These are phyloP conservation scores for Dasypogon diadema DNA, from an alignment of 2,888 invertebrate species.

Conservation along the genomic window DNA sequence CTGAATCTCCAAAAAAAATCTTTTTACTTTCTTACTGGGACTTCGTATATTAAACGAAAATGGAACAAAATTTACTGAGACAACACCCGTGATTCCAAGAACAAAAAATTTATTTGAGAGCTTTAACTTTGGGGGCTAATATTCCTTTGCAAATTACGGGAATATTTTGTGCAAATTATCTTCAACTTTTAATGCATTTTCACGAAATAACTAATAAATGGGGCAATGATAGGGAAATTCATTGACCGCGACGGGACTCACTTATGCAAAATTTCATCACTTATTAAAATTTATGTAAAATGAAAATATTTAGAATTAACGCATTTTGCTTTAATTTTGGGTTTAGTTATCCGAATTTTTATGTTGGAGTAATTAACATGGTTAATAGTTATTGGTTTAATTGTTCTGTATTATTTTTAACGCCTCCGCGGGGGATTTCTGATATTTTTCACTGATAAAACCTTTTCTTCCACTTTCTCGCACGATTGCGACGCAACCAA, in stretches of 20 bases:
- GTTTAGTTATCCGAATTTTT: constrained; percentile 42
- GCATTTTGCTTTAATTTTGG: constrained; percentile 49
- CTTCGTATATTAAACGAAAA: too few species aligned
- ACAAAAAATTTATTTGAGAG: too few species aligned
- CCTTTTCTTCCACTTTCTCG: constrained; percentile 6
- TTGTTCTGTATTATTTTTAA: constrained; percentile 4
- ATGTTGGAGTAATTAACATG: constrained; percentile 27
- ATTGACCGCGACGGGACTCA: constrained; percentile 56
- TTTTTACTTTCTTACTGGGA: too few species aligned
- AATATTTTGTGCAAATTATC: not conserved
- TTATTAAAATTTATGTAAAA: not conserved
- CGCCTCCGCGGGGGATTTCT: not conserved
- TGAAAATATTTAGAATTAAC: constrained; percentile 20
- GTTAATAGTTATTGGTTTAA: not conserved
- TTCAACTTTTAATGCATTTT: constrained; percentile 21
- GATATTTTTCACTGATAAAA: not conserved
- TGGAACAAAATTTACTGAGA: too few species aligned
- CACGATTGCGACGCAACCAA: constrained; percentile 6
- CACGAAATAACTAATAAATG: constrained; percentile 1
- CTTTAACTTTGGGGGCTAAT: too few species aligned
- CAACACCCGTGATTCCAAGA: too few species aligned
- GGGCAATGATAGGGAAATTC: constrained; percentile 2
- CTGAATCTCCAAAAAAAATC: too few species aligned
- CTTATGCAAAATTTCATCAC: constrained; percentile 49
- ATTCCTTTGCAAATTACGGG: too few species aligned